Evolutionary conservation across 2,888 invertebrate species (phyloP).

Genomic region (Tenthredo mesomela): DNA sequence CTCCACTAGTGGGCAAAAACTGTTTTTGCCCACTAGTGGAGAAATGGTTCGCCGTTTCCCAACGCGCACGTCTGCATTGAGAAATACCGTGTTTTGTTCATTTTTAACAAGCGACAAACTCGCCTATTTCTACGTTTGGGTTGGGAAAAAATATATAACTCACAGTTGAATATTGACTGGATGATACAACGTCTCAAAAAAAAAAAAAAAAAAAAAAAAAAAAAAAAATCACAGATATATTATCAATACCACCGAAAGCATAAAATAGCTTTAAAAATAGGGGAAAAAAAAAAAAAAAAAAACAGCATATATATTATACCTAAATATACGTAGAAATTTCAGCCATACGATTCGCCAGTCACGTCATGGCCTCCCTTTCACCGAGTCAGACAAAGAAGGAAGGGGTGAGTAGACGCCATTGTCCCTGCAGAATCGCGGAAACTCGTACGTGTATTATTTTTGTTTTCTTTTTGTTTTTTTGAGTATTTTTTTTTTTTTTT

Average conservation of each 20-base stretch:
- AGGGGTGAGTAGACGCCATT: not conserved
- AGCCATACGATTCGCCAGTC: not conserved
- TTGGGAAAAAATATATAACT: not conserved
- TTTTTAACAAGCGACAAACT: no score
- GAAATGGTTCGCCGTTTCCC: no score
- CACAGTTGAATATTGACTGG: not conserved
- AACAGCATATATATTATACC: not conserved
- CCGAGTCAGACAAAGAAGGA: not conserved
- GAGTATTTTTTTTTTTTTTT: not conserved
- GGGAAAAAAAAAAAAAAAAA: not conserved
- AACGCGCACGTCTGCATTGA: no score
- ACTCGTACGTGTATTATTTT: not conserved
- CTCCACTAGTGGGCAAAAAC: no score
- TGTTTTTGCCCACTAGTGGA: no score
- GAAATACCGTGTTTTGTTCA: no score
- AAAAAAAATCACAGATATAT: not conserved
- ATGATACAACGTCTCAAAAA: not conserved
- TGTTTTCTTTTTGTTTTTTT: not conserved
- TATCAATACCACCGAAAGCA: not conserved
- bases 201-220: not conserved
- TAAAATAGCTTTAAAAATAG: not conserved
- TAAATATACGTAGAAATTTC: not conserved
- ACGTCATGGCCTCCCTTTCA: not conserved
- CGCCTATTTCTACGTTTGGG: no score
- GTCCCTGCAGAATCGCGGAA: conserved; percentile 26